A percentile compares a stretch with the other conserved stretches of the same genome.
Evolutionary conservation across 2,113 vertebrate species (phyloP).

Genomic region (Pelmatolapia mariae): DNA sequence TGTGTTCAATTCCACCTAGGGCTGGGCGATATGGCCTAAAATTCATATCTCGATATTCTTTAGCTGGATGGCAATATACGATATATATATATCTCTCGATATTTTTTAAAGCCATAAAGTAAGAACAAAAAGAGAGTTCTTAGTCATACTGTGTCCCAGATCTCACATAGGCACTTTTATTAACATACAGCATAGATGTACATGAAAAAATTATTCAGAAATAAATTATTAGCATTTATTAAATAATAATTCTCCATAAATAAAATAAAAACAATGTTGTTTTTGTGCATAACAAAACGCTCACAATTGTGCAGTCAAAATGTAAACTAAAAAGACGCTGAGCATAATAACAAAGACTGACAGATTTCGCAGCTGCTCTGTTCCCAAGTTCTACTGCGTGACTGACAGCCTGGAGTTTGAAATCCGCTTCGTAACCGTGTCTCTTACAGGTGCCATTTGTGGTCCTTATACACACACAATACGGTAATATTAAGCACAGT

Average conservation of each 20-base stretch:
- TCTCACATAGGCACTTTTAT: accelerated
- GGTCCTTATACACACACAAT: no score
- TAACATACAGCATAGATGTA: accelerated
- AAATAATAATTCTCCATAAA: no score
- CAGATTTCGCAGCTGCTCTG: no score
- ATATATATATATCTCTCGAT: accelerated
- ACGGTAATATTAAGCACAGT: no score
- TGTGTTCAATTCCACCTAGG: not conserved
- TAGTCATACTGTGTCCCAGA: accelerated
- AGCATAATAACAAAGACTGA: accelerated
- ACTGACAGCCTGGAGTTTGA: no score
- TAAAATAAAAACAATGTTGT: accelerated
- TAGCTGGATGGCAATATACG: no score
- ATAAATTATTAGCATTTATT: no score
- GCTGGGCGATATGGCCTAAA: accelerated
- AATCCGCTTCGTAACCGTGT: no score
- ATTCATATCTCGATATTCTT: no score
- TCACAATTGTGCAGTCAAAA: no score
- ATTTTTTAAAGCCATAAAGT: not conserved
- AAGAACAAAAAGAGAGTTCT: accelerated
- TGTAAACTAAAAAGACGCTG: accelerated
- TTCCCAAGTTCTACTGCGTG: accelerated
- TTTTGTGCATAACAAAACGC: accelerated
- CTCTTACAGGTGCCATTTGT: no score
- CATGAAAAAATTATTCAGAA: no score